Conservation (phyloP, 2,888 invertebrate genomes). For the Dryobota labecula region DNA sequence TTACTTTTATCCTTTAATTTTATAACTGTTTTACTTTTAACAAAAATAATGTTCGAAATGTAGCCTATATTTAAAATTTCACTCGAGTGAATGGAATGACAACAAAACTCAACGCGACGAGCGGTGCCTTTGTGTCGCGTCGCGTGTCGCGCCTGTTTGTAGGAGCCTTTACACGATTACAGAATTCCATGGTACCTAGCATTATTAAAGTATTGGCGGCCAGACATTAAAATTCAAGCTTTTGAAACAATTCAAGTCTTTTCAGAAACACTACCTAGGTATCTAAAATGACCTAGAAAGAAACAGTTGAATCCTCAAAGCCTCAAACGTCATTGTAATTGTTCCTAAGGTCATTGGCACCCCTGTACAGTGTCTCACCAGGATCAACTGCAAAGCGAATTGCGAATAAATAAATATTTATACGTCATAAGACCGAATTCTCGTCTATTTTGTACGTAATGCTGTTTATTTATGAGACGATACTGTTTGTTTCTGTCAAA, state of each 20-base stretch:
- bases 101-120: too few species aligned
- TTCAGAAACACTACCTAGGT: not conserved
- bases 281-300: conserved; percentile 1
- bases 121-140: too few species aligned
- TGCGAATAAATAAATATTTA: conserved; percentile 44
- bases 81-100: not conserved
- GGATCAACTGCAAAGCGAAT: conserved; percentile 16
- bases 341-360: conserved; percentile 38
- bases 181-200: not conserved
- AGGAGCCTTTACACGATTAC: not conserved
- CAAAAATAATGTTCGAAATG: not conserved
- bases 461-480: conserved; percentile 6
- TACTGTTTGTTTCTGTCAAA: conserved; percentile 5
- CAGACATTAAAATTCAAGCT: not conserved
- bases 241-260: not conserved
- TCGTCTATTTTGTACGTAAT: conserved; percentile 32
- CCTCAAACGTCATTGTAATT: conserved; percentile 1
- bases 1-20: conserved; percentile 1
- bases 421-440: conserved; percentile 25
- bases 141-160: too few species aligned
- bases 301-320: conserved; percentile 5
- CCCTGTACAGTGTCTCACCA: not conserved
- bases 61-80: not conserved
- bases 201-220: not conserved
- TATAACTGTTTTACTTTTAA: not conserved